These are phyloP conservation scores for Onychostoma macrolepis DNA, from an alignment of 2,113 vertebrate genomes.

Conservation along the genomic window DNA sequence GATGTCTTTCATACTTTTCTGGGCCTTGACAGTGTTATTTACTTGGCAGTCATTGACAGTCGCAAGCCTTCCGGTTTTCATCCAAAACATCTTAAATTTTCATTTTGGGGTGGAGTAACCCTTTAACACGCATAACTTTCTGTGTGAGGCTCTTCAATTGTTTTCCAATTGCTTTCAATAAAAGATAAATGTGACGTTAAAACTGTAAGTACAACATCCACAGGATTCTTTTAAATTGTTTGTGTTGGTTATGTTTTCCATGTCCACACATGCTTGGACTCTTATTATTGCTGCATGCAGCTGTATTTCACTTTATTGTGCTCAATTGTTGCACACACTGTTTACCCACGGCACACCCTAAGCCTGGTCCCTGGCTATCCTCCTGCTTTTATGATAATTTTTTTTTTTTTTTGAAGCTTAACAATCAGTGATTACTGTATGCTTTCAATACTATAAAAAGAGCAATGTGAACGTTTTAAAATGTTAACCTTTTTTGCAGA, in stretches of 20 bases:
- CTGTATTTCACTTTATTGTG: background rate
- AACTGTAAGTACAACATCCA: background rate
- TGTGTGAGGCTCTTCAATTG: background rate
- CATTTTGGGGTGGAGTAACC: too few species aligned
- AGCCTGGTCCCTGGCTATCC: background rate
- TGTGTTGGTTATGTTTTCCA: background rate
- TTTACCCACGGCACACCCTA: conserved; percentile 13
- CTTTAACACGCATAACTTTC: background rate
- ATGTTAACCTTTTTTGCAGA: background rate
- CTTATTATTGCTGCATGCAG: background rate
- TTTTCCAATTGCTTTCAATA: background rate
- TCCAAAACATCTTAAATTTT: too few species aligned
- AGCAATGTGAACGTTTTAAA: background rate
- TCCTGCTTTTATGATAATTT: background rate
- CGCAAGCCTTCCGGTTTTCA: too few species aligned
- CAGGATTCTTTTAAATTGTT: background rate
- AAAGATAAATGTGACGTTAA: background rate
- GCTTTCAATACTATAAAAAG: background rate
- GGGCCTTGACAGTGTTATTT: too few species aligned
- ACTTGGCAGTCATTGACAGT: too few species aligned
- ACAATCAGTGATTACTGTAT: background rate
- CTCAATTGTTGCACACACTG: background rate
- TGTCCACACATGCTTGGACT: background rate
- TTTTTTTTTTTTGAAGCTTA: background rate
- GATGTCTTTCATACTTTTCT: too few species aligned